These are phyloP conservation scores for Apis dorsata DNA, from an alignment of 1,140 invertebrate genomes.

Conservation along the genomic window DNA sequence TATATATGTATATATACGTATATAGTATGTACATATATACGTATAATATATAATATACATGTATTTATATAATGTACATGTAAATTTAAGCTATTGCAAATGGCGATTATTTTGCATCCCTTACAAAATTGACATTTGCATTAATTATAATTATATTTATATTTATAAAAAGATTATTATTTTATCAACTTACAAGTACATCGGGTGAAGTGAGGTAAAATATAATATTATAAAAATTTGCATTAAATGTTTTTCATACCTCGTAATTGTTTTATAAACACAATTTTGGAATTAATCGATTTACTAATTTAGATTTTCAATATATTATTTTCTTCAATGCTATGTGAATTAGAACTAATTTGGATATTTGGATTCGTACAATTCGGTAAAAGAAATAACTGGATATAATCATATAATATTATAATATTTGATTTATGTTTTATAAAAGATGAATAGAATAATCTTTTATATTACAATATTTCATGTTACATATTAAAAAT, in stretches of 20 bases:
- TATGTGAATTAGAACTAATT: slow-evolving; percentile 3
- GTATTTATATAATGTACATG: slow-evolving; percentile 5
- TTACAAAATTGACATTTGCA: slow-evolving; percentile 19
- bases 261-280: not conserved
- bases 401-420: not conserved
- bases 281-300: slow-evolving; percentile 2
- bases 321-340: too few species aligned
- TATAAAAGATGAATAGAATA: not conserved
- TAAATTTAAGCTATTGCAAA: slow-evolving; percentile 40
- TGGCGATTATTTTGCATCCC: slow-evolving; percentile 47
- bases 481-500: slow-evolving; percentile 27
- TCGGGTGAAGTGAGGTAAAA: not conserved
- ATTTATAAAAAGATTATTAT: not conserved
- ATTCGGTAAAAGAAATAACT: slow-evolving; percentile 4
- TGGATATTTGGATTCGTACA: not conserved
- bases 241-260: not conserved
- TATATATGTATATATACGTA: not conserved
- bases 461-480: slow-evolving; percentile 30
- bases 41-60: not conserved
- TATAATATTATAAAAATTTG: not conserved
- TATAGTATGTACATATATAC: not conserved
- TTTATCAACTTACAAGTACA: not conserved
- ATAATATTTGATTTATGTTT: not conserved
- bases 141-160: not conserved
- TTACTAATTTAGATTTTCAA: not conserved